Conservation (phyloP, 2,797 vertebrate species). For the Hydrophis major region DNA sequence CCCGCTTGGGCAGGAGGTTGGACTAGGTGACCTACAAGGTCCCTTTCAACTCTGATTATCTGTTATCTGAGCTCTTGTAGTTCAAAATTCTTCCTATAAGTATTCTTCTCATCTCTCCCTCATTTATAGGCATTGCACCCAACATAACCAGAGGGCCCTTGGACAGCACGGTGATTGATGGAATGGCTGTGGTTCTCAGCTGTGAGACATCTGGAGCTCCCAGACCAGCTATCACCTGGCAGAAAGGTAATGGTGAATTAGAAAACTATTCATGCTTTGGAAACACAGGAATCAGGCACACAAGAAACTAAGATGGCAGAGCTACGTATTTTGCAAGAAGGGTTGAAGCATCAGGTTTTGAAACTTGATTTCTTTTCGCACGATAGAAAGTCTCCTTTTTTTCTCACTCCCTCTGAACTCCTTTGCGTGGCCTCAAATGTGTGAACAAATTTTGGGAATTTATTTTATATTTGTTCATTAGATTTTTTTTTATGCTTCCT, state of each 20-base stretch:
- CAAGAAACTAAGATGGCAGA: neutral
- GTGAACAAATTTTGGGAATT: neutral
- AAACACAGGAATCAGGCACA: neutral
- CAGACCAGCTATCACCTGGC: conserved; percentile 94
- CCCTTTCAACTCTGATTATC: too few relatives aligned
- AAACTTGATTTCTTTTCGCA: neutral
- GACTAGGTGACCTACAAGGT: too few relatives aligned
- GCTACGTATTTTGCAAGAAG: neutral
- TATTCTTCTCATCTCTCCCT: conserved; percentile 11
- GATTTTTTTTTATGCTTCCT: neutral
- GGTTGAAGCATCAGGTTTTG: neutral
- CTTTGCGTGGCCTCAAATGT: neutral
- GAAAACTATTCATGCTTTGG: neutral
- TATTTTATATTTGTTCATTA: neutral
- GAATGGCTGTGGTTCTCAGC: conserved; percentile 89
- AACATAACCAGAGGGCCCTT: conserved; percentile 94
- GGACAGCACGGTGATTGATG: conserved; percentile 95
- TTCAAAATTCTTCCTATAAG: neutral
- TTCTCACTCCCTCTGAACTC: neutral
- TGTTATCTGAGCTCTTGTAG: neutral
- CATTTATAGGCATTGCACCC: conserved; percentile 86
- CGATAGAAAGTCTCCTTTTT: neutral
- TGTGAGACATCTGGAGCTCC: conserved; percentile 95
- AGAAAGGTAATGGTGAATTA: conserved; percentile 82
- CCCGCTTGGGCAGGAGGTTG: too few relatives aligned